phyloP scores from a whole-genome alignment of 2,888 invertebrate species.

The Chloroclysta siterata region DNA sequence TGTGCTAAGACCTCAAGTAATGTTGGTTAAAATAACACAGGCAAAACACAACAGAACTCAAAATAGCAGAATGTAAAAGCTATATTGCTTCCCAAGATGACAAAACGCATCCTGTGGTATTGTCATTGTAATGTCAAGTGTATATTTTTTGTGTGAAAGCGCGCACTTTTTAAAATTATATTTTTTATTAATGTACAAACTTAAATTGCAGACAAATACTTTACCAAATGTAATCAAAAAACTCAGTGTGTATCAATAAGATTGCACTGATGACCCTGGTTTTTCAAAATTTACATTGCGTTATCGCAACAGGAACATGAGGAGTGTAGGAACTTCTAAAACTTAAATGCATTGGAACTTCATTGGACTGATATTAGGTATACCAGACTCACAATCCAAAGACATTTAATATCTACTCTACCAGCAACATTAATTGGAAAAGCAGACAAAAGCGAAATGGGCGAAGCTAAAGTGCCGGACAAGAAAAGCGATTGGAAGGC shows the following conservation, averaged over 20 bases:
- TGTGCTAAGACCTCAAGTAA: no score
- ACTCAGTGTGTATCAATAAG: neutral
- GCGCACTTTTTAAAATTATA: neutral
- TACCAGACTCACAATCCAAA: neutral
- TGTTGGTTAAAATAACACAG: no score
- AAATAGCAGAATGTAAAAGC: no score
- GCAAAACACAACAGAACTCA: no score
- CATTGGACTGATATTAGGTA: no score
- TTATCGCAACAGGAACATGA: neutral
- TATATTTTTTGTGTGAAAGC: neutral
- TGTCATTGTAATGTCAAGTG: no score
- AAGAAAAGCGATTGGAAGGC: conserved; percentile 46
- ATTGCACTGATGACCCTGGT: neutral
- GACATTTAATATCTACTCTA: neutral
- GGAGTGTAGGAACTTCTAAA: neutral
- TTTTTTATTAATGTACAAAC: neutral
- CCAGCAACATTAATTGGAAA: neutral
- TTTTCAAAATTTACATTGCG: neutral
- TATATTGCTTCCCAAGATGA: no score
- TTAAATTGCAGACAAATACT: neutral
- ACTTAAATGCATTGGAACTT: no score
- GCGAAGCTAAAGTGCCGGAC: conserved; percentile 46
- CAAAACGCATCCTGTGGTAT: no score
- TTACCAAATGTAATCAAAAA: neutral
- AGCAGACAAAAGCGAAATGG: conserved; percentile 7